Conservation (phyloP, 2,797 vertebrate species). For the Acanthis flammea region DNA sequence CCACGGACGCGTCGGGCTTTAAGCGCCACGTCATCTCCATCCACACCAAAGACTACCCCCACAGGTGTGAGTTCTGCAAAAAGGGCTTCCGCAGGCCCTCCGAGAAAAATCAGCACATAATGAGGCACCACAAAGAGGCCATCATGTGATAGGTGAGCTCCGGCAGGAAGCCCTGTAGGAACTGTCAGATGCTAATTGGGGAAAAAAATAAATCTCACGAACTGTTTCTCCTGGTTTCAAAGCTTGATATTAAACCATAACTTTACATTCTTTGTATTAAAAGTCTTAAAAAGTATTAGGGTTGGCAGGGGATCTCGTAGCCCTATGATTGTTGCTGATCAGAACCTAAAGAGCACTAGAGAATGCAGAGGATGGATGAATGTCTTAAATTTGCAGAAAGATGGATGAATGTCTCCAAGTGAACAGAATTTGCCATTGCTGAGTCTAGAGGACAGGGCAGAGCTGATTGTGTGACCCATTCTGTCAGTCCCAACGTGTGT, state of each 20-base stretch:
- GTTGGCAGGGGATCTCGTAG: slow-evolving; percentile 68
- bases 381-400: slow-evolving; percentile 63
- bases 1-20: slow-evolving; percentile 96
- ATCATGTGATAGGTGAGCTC: slow-evolving; percentile 67
- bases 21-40: slow-evolving; percentile 98
- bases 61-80: slow-evolving; percentile 96
- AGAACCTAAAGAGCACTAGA: slow-evolving; percentile 69
- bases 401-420: slow-evolving; percentile 67
- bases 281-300: slow-evolving; percentile 80
- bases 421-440: slow-evolving; percentile 53
- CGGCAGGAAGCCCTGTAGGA: slow-evolving; percentile 54
- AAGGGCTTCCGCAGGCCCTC: slow-evolving; percentile 95
- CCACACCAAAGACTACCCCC: slow-evolving; percentile 98
- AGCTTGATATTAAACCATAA: slow-evolving; percentile 78
- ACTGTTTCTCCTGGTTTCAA: slow-evolving; percentile 82
- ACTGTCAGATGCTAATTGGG: slow-evolving; percentile 64
- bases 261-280: slow-evolving; percentile 80
- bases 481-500: slow-evolving; percentile 52
- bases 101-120: slow-evolving; percentile 98
- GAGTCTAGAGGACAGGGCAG: slow-evolving; percentile 39
- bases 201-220: slow-evolving; percentile 71
- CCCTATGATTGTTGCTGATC: slow-evolving; percentile 70
- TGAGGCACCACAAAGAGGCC: slow-evolving; percentile 97
- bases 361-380: slow-evolving; percentile 66
- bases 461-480: slow-evolving; percentile 42